Evolutionary conservation across 2,797 vertebrate species (phyloP), one percentile per base, ranked within the genome.

Genomic region (Falco peregrinus): DNA sequence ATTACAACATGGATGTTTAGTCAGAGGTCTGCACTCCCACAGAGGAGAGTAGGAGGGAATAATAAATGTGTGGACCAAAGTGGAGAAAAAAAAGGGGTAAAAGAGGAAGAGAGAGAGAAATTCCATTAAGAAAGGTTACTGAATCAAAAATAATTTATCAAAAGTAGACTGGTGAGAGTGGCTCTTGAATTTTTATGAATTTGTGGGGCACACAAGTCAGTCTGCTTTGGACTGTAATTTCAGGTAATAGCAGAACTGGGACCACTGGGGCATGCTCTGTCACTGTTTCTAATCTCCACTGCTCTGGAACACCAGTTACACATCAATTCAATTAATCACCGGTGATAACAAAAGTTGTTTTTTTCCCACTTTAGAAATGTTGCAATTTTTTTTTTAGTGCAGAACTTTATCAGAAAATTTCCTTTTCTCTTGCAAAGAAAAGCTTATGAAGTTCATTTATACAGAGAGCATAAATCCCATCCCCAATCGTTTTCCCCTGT

Each of bases 101-200:
- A 96, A 95, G 61, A 84, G 61, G 37, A 76, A 91, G 67, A 96
- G 80, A 93, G 95, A 96, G 84, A 96, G 84, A 97, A 97, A 97
- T 94, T 96, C 89, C 94, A 98, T 97, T 96, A 97, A 94, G 76
- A 97, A 97, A 96, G 95, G 90, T 96, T 97, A 98, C 92, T 89
- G 96, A 98, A 98, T 98, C 97, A 97, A 98, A 96, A 96, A 96
- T 93, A 96, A 97, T 96, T 97, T 88, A 98, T 97, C 95, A 97
- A 94, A 97, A 94, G 82, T 51, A 93, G 96, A 83, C 87, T 95
- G 79, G 90, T 90, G 96, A 89, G 87, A 96, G 84, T 77, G 81
- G 91, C 65, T 95, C 95, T 95, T 94, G 90, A 97, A 95, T 96
- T 96, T 96, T 95, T 90, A 96, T 81, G 68, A 94, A 92, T 93